phyloP scores from a whole-genome alignment of 2,888 invertebrate genomes.

The Cataglyphis livida region DNA sequence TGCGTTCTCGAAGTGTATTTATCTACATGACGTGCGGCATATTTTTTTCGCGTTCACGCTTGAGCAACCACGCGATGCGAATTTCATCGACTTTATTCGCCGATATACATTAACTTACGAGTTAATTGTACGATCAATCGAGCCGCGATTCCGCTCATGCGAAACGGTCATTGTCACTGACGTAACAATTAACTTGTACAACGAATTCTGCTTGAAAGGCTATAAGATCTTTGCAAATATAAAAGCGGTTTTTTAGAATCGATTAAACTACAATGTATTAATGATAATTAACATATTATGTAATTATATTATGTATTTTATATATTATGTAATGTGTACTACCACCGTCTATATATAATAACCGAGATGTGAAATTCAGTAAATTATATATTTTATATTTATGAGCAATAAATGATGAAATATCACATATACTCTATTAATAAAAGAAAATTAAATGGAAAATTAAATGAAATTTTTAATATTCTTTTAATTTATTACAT shows the following conservation, averaged over 20 bases:
- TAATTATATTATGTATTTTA: background rate
- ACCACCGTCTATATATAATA: background rate
- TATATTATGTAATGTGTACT: background rate
- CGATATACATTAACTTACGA: slow-evolving; percentile 19
- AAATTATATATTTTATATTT: background rate
- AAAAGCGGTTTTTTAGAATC: slow-evolving; percentile 21
- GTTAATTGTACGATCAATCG: slow-evolving; percentile 30
- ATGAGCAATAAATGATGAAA: background rate
- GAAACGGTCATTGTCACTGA: slow-evolving; percentile 59
- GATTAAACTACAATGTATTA: background rate
- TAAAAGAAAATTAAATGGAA: background rate
- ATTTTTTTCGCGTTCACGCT: slow-evolving; percentile 34
- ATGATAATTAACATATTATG: background rate
- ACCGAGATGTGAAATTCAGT: background rate
- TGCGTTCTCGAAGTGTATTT: slow-evolving; percentile 35
- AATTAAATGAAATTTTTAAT: background rate
- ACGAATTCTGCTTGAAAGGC: slow-evolving; percentile 1
- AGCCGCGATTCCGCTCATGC: slow-evolving; percentile 27
- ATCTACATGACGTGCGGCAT: slow-evolving; percentile 35
- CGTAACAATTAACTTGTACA: slow-evolving; percentile 33
- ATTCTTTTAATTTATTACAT: background rate
- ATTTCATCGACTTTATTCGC: slow-evolving; percentile 35
- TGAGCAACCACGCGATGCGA: slow-evolving; percentile 1
- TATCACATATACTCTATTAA: background rate
- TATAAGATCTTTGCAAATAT: slow-evolving; percentile 19